Evolutionary conservation across 1,140 invertebrate genomes (phyloP).

Genomic region (Drosophila melanogaster): DNA sequence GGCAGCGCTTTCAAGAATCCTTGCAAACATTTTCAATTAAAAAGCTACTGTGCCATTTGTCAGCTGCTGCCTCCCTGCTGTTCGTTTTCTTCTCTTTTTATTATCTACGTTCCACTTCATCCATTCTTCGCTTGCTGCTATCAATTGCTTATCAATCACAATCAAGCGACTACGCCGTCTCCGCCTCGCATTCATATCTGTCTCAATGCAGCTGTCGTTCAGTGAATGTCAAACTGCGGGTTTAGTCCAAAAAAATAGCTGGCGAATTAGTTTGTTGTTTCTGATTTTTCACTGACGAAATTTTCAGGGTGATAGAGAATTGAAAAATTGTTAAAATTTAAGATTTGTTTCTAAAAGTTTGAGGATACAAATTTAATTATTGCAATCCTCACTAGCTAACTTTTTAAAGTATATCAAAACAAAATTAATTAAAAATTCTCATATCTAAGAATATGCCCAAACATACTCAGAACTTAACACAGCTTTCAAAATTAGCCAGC

Average conservation of each 20-base stretch:
- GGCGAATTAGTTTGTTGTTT: slow-evolving; percentile 5
- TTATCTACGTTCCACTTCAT: slow-evolving; percentile 4
- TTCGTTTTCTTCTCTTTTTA: slow-evolving; percentile 5
- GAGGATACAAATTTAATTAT: too few species aligned
- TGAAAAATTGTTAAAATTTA: too few species aligned
- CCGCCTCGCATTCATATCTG: slow-evolving; percentile 64
- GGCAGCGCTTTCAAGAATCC: slow-evolving; percentile 62
- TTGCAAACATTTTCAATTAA: slow-evolving; percentile 82
- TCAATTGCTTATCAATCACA: slow-evolving; percentile 79
- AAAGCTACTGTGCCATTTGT: slow-evolving; percentile 78
- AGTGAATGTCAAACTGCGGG: slow-evolving; percentile 46
- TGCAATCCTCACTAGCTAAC: too few species aligned
- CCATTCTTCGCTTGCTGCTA: slow-evolving; percentile 8
- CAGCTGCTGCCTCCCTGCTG: slow-evolving; percentile 32
- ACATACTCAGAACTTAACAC: too few species aligned
- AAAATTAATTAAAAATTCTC: too few species aligned
- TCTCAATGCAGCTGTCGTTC: slow-evolving; percentile 26
- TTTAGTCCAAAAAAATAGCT: background rate
- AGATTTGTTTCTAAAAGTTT: too few species aligned
- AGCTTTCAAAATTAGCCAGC: slow-evolving; percentile 19
- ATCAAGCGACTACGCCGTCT: slow-evolving; percentile 65
- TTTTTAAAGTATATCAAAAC: too few species aligned
- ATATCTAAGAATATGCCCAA: too few species aligned
- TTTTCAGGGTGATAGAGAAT: background rate
- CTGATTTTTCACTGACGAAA: background rate